phyloP scores from a whole-genome alignment of 1,140 invertebrate genomes.

The Oncopodura yosiiana region DNA sequence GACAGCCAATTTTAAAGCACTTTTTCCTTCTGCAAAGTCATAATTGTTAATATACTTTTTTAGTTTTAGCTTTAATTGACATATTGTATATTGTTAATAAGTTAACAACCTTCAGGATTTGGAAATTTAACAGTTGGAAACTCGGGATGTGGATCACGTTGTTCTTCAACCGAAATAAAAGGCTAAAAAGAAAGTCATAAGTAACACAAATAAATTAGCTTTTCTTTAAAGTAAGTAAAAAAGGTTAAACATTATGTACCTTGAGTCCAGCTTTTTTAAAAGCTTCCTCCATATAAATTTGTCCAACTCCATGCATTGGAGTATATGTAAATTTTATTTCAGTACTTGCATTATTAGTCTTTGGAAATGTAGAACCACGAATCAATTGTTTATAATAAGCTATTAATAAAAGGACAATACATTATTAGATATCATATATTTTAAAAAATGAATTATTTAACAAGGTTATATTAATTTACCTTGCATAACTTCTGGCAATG shows the following conservation, averaged over 20 bases:
- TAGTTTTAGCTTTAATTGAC: no score
- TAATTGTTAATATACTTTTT: no score
- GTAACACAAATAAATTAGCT: neutral
- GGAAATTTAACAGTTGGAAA: constrained; percentile 96
- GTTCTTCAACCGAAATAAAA: constrained; percentile 68
- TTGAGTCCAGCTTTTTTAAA: constrained; percentile 66
- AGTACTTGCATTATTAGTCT: no score
- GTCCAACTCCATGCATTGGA: constrained; percentile 96
- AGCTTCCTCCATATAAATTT: constrained; percentile 62
- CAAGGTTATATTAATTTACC: constrained; percentile 28
- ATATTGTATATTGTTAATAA: no score
- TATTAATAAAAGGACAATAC: no score
- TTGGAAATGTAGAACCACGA: no score
- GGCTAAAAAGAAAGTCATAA: constrained; percentile 39
- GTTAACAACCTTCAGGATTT: constrained; percentile 98
- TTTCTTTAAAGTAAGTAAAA: neutral
- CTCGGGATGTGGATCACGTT: constrained; percentile 85
- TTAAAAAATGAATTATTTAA: constrained; percentile 39
- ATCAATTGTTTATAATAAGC: no score
- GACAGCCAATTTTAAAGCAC: constrained; percentile 75
- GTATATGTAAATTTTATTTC: constrained; percentile 74
- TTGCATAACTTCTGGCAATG: constrained; percentile 13
- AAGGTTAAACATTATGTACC: constrained; percentile 43
- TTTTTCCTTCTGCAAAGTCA: constrained; percentile 88
- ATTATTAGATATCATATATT: no score